A percentile compares a stretch with the other conserved stretches of the same genome.
Evolutionary conservation across 2,113 vertebrate species (phyloP).

Genomic region (Peromyscus maniculatus): DNA sequence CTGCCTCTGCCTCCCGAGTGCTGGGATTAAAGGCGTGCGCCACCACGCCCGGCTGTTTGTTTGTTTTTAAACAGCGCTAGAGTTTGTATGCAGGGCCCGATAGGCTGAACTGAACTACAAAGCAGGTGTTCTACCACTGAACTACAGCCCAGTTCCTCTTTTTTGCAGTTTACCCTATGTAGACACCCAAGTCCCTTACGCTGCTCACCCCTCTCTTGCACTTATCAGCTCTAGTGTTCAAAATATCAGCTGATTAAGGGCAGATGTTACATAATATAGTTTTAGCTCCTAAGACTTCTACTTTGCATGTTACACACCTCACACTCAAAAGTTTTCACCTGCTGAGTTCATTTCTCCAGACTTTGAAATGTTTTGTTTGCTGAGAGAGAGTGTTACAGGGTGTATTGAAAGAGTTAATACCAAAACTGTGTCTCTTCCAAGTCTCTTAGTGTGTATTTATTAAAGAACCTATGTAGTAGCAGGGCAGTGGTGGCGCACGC

Average conservation of each 20-base stretch:
- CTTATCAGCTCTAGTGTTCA: not conserved
- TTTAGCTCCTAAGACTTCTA: not conserved
- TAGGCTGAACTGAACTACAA: too few species aligned
- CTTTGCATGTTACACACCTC: not conserved
- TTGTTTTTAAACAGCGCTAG: not conserved
- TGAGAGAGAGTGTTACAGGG: not conserved
- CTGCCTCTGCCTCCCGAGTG: too few species aligned
- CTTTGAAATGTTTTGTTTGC: not conserved
- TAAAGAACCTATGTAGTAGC: not conserved
- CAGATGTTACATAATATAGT: not conserved
- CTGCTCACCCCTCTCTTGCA: not conserved
- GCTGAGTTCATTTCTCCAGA: not conserved
- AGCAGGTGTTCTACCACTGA: not conserved
- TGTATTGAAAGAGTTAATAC: not conserved
- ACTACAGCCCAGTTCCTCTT: not conserved
- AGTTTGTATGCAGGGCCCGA: not conserved
- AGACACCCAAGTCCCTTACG: not conserved
- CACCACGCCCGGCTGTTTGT: too few species aligned
- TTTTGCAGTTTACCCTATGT: not conserved
- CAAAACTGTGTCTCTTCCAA: not conserved
- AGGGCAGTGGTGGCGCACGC: too few species aligned
- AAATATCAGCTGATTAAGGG: not conserved
- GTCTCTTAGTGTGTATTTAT: not conserved
- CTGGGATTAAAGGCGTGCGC: too few species aligned
- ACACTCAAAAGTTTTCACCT: not conserved